These are phyloP conservation scores for Aptenodytes patagonicus DNA, from an alignment of 2,113 vertebrate genomes.

Conservation along the genomic window DNA sequence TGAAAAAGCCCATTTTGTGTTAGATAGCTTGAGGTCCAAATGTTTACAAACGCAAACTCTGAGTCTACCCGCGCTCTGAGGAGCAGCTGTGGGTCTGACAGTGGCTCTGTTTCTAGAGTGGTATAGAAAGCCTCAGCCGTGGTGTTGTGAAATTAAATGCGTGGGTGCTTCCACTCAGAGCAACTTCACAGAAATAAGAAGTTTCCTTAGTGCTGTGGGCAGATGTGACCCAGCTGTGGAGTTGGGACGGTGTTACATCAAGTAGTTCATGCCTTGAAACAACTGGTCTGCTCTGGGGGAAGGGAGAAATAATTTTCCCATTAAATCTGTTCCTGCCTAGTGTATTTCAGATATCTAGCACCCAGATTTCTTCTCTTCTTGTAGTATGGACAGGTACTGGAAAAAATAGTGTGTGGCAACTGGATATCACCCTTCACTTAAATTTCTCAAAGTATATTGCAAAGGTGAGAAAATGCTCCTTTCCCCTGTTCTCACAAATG, in stretches of 20 bases:
- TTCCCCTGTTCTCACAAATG: not conserved
- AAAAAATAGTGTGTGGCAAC: not conserved
- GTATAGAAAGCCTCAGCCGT: not conserved
- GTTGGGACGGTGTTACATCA: not conserved
- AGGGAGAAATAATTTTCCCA: not conserved
- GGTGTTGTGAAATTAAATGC: not conserved
- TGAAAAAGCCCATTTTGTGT: not conserved
- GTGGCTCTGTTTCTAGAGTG: not conserved
- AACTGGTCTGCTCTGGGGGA: not conserved
- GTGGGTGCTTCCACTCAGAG: not conserved
- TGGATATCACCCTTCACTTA: not conserved
- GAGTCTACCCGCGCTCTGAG: not conserved
- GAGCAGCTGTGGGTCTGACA: not conserved
- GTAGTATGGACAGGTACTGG: not conserved
- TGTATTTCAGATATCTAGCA: not conserved
- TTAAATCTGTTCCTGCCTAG: not conserved
- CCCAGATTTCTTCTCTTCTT: not conserved
- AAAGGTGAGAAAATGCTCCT: not conserved
- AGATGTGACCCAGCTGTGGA: not conserved
- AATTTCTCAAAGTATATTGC: not conserved
- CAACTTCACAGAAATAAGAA: not conserved
- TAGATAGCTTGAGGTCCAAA: not conserved
- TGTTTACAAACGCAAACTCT: not conserved
- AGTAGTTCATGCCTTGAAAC: not conserved
- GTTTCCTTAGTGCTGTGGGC: not conserved